Evolutionary conservation across 2,113 vertebrate genomes (phyloP).

Genomic region (Semnornis frantzii): DNA sequence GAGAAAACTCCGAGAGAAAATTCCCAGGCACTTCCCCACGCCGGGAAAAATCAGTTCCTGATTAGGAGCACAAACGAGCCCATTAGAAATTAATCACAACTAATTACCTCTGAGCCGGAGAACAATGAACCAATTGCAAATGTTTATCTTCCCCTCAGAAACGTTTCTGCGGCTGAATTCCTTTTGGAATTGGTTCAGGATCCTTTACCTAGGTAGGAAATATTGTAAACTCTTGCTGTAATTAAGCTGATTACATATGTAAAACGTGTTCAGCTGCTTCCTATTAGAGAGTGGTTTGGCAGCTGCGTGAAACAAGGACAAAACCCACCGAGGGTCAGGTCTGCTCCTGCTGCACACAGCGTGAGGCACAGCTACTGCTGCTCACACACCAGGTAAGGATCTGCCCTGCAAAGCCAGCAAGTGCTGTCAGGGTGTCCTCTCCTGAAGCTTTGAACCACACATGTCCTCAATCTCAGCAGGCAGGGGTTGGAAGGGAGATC

Average conservation of each 20-base stretch:
- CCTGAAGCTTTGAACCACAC: neutral
- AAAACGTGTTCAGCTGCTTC: neutral
- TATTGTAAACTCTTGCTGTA: neutral
- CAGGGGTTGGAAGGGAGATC: too few species aligned
- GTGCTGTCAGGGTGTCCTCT: neutral
- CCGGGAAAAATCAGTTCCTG: conserved; percentile 11
- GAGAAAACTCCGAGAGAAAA: neutral
- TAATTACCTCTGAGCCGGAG: neutral
- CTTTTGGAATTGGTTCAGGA: neutral
- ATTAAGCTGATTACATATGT: conserved; percentile 14
- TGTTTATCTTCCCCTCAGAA: neutral
- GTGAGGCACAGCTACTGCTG: neutral
- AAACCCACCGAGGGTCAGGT: neutral
- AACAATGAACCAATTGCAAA: neutral
- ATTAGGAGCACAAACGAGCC: neutral
- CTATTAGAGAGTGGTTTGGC: neutral
- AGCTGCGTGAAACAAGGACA: neutral
- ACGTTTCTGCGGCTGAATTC: neutral
- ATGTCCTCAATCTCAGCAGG: too few species aligned
- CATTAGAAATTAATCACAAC: conserved; percentile 48
- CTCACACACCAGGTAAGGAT: neutral
- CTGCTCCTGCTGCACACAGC: neutral
- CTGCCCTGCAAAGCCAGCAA: neutral
- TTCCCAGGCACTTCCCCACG: conserved; percentile 1
- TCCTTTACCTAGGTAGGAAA: neutral